Evolutionary conservation across 2,113 vertebrate species (phyloP), one percentile per base, ranked within the genome.

Genomic region (Alectura lathami): DNA sequence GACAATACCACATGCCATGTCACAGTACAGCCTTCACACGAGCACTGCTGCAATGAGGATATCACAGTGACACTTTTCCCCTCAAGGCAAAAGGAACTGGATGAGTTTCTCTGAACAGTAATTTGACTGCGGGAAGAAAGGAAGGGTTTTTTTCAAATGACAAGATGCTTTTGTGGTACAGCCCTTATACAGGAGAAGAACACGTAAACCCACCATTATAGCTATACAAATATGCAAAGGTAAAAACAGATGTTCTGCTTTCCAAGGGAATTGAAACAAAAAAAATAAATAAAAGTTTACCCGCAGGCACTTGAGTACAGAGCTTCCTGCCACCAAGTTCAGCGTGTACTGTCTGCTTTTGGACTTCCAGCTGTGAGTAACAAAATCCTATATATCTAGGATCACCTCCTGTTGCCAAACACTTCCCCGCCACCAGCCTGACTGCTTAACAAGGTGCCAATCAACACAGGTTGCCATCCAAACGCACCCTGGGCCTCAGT

Each of bases 301-400:
- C 57, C 88, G 45, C 85, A 97, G 92, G 92, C 82, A 94, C 81
- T 94, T 93, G 60, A 92, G 83, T 86, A 81, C 20, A 96, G 68
- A 95, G 53, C 22, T 93, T 93, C 84, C 72, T 83, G 34, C 21
- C 70, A 82, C 87, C 10, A 74, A 70, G 56, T 26, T 89, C 67
- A 72, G 42, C 69, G 32, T 62, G 7, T 45, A 43, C 56, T 82
- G 57, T 83, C 96, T 92, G 81, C 51, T 93, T 88, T 91, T 77
- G 60, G 70, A 86, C 70, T 92, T 72, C 53, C 69, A 42, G 79
- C 56, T 83, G 93, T 8, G 51, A 91, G 42, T 17, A 81, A 70
- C 53, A 89, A 89, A 45, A 22, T 59, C 17, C 29, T 14, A 3
- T 4, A 3, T 4, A 74, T 14, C 57, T 80, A 91, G 84, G 45